A percentile compares a stretch with the other conserved stretches of the same genome.
Evolutionary conservation across 92 coral and sea anemone species (phyloP).

Genomic region (Phymanthus crucifer): DNA sequence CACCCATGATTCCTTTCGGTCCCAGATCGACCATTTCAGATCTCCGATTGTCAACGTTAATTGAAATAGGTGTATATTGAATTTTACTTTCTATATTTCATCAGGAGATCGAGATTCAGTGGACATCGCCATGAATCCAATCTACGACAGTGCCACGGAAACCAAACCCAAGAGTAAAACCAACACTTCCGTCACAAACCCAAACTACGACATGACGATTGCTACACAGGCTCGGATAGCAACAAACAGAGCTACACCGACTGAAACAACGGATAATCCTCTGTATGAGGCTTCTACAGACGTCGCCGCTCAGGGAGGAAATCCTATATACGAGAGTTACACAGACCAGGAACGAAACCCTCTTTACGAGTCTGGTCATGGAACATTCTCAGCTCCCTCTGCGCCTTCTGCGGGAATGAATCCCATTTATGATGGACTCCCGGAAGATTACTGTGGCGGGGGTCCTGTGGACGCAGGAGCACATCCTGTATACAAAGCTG

Average conservation of each 20-base stretch:
- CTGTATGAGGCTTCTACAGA: conserved; percentile 46
- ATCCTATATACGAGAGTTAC: conserved; percentile 39
- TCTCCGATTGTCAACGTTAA: no score
- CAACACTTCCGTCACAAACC: conserved; percentile 41
- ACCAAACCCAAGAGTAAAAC: background rate
- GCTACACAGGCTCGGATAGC: conserved; percentile 22
- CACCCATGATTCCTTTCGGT: no score
- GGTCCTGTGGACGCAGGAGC: conserved; percentile 29
- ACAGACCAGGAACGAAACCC: background rate
- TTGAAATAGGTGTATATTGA: no score
- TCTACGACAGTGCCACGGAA: conserved; percentile 40
- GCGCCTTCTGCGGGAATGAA: conserved; percentile 22
- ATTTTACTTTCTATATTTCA: background rate
- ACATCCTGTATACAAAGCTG: conserved; percentile 12
- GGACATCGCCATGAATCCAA: conserved; percentile 52
- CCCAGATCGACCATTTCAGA: no score
- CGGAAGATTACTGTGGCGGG: conserved; percentile 41
- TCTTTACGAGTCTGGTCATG: background rate
- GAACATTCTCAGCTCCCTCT: background rate
- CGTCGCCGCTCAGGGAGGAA: conserved; percentile 22
- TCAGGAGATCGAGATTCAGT: conserved; percentile 24
- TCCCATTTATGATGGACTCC: conserved; percentile 57
- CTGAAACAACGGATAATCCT: conserved; percentile 51
- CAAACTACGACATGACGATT: conserved; percentile 55
- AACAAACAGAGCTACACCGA: conserved; percentile 27